A percentile compares a stretch with the other conserved stretches of the same genome.
phyloP scores from a whole-genome alignment of 2,797 vertebrate genomes.

The Anomalospiza imberbis region DNA sequence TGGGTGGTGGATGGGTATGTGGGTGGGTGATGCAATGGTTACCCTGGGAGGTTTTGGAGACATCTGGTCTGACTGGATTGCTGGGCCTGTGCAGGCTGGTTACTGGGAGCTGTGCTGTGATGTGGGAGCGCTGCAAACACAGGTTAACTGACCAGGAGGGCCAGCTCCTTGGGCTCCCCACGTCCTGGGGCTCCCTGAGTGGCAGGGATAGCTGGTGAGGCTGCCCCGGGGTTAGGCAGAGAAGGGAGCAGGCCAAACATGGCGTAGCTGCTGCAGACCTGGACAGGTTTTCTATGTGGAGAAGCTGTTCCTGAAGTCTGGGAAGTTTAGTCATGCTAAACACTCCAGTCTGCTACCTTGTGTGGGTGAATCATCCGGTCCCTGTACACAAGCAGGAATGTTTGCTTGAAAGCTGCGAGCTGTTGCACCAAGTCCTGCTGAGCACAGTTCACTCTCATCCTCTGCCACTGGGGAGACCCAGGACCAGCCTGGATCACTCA shows the following conservation, averaged over 20 bases:
- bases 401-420: neutral
- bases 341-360: neutral
- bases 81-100: neutral
- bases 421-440: neutral
- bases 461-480: neutral
- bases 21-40: constrained; percentile 15
- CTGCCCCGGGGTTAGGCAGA: neutral
- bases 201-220: neutral
- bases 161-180: neutral
- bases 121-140: neutral
- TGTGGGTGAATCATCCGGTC: neutral
- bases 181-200: neutral
- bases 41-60: neutral
- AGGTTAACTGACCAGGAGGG: neutral
- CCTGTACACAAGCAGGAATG: neutral
- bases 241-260: neutral
- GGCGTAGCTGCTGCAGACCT: neutral
- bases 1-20: neutral
- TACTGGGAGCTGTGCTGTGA: neutral
- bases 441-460: neutral
- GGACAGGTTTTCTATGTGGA: neutral
- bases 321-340: neutral
- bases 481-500: neutral
- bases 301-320: neutral
- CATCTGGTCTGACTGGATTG: constrained; percentile 14